Conservation (phyloP, 2,113 vertebrate species). For the Pelecanus crispus region DNA sequence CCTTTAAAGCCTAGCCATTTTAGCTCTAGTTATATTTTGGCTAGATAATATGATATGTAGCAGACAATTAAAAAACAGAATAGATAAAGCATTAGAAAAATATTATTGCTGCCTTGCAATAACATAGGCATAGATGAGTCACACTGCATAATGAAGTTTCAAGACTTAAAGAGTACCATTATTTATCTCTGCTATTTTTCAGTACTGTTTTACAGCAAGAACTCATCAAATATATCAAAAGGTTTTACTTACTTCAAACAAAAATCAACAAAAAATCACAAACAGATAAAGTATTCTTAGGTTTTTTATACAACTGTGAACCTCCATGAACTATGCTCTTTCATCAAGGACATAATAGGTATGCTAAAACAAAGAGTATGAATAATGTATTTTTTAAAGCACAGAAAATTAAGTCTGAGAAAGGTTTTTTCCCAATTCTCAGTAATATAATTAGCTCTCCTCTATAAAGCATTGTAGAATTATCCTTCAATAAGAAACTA, state of each 20-base stretch:
- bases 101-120: background rate
- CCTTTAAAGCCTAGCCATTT: background rate
- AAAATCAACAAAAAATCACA: background rate
- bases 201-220: background rate
- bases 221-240: background rate
- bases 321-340: background rate
- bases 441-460: background rate
- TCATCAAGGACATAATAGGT: background rate
- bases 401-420: background rate
- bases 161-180: background rate
- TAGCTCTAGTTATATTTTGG: background rate
- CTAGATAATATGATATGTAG: background rate
- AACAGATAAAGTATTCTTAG: background rate
- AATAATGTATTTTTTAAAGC: background rate
- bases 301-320: background rate
- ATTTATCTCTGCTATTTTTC: background rate
- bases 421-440: background rate
- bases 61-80: background rate
- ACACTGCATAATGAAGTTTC: background rate
- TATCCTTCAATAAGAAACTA: background rate
- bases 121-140: background rate
- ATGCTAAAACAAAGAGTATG: background rate
- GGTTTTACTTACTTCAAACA: background rate
- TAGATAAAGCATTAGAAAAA: background rate
- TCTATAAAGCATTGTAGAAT: background rate